phyloP scores from a whole-genome alignment of 1,140 invertebrate species.

The Wiebesia pumilae region DNA sequence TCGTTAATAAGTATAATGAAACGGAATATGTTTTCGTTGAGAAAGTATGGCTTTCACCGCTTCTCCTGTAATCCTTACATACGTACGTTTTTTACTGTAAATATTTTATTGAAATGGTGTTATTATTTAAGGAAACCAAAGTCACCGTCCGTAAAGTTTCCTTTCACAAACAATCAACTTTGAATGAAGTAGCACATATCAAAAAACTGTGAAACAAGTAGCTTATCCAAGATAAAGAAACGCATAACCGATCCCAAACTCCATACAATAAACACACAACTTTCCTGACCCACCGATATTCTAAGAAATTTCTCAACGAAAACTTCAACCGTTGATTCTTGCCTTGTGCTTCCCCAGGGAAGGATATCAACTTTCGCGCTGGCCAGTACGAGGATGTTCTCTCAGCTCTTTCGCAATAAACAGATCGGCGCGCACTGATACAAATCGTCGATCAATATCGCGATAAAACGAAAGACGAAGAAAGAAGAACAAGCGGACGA shows the following conservation, averaged over 20 bases:
- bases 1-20: not conserved
- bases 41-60: no score
- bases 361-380: slow-evolving; percentile 47
- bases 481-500: slow-evolving; percentile 12
- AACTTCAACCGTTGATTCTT: not conserved
- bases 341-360: not conserved
- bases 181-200: no score
- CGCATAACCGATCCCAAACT: not conserved
- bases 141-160: not conserved
- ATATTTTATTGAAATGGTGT: no score
- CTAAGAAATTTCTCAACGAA: slow-evolving; percentile 14
- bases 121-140: no score
- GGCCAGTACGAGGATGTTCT: slow-evolving; percentile 27
- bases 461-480: slow-evolving; percentile 19
- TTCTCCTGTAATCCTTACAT: no score
- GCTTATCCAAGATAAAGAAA: not conserved
- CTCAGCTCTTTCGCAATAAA: slow-evolving; percentile 56
- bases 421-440: slow-evolving; percentile 59
- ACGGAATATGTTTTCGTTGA: not conserved
- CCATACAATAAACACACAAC: not conserved
- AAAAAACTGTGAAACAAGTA: not conserved
- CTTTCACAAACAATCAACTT: not conserved
- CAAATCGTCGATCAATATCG: slow-evolving; percentile 66
- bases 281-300: not conserved
- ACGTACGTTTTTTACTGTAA: no score